Percentiles rank a stretch among this genome's conserved stretches.
These are phyloP conservation scores for Pogonomyrmex barbatus DNA, from an alignment of 1,140 invertebrate genomes.

Conservation along the genomic window DNA sequence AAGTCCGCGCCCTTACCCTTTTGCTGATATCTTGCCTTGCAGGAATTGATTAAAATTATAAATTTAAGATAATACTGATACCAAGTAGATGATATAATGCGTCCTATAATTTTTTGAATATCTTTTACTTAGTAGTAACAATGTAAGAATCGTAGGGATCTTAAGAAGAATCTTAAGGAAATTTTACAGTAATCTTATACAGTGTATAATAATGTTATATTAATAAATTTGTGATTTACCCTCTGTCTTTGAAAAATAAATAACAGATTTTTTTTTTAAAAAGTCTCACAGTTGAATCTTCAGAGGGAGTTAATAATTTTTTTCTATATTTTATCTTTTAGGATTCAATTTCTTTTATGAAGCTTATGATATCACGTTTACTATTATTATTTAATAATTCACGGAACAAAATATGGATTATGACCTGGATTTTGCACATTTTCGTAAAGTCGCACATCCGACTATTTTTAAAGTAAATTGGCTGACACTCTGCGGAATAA, in stretches of 20 bases:
- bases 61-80: neutral
- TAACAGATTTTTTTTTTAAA: neutral
- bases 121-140: neutral
- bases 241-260: neutral
- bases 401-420: neutral
- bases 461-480: constrained; percentile 47
- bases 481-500: constrained; percentile 13
- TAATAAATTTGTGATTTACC: neutral
- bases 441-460: neutral
- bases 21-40: neutral
- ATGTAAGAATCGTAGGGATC: neutral
- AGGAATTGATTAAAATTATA: neutral
- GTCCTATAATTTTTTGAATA: neutral
- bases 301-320: neutral
- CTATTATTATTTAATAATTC: constrained; percentile 2
- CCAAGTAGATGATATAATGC: neutral
- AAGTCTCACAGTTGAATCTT: neutral
- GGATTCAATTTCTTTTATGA: neutral
- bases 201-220: too few relatives aligned
- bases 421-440: constrained; percentile 22
- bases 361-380: neutral
- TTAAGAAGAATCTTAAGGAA: neutral
- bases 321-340: neutral
- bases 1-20: constrained; percentile 28
- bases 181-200: neutral